phyloP scores from a whole-genome alignment of 1,140 invertebrate species.

The Drosophila nasuta region DNA sequence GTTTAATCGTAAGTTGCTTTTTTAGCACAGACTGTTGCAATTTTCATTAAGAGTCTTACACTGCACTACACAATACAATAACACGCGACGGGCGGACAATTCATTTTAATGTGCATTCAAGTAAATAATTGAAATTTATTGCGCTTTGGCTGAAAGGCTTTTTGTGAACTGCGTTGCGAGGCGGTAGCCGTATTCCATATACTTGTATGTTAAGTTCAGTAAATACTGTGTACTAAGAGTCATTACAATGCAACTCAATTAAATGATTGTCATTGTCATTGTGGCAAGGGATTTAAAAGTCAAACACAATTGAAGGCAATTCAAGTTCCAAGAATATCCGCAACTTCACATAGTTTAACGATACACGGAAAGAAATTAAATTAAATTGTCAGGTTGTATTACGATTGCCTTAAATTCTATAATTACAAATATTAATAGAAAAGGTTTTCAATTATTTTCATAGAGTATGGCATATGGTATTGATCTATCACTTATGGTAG shows the following conservation, averaged over 20 bases:
- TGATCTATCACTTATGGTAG: too few species aligned
- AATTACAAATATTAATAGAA: too few species aligned
- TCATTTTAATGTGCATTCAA: slow-evolving; percentile 68
- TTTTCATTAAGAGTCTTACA: slow-evolving; percentile 33
- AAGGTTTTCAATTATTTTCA: too few species aligned
- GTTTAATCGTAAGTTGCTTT: slow-evolving; percentile 23
- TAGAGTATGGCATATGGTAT: too few species aligned
- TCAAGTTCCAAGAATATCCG: slow-evolving; percentile 28
- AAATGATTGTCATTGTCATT: slow-evolving; percentile 57
- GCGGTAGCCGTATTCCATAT: background rate
- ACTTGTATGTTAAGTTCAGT: slow-evolving; percentile 4
- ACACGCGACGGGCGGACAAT: slow-evolving; percentile 38
- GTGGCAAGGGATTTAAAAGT: slow-evolving; percentile 55
- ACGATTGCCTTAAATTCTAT: too few species aligned
- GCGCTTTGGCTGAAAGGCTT: slow-evolving; percentile 32
- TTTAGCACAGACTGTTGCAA: slow-evolving; percentile 25
- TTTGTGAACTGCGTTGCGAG: slow-evolving; percentile 2
- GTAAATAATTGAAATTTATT: slow-evolving; percentile 79
- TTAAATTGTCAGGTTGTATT: background rate
- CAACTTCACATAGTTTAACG: slow-evolving; percentile 7
- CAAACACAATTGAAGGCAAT: slow-evolving; percentile 54
- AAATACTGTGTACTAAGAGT: slow-evolving; percentile 25
- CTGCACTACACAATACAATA: slow-evolving; percentile 28
- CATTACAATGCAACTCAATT: slow-evolving; percentile 55
- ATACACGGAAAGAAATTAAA: background rate